Percentiles rank a stretch among this genome's conserved stretches.
Conservation (phyloP, 2,113 vertebrate genomes). For the Tupaia tana region DNA sequence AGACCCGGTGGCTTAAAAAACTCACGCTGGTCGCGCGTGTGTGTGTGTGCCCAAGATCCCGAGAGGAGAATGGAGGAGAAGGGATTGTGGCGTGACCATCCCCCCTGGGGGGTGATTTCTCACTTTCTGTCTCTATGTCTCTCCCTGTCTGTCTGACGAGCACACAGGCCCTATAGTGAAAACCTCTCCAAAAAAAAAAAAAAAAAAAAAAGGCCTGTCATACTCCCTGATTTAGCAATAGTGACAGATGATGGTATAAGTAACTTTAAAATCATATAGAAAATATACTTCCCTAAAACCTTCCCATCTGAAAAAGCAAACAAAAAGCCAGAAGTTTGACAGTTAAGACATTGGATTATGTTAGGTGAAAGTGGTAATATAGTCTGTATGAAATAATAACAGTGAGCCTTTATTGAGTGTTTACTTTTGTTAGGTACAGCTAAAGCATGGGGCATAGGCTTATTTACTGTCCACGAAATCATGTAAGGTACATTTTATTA, state of each 20-base stretch:
- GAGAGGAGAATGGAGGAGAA: too few species aligned
- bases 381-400: not conserved
- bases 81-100: too few species aligned
- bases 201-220: not conserved
- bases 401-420: not conserved
- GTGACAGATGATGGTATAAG: not conserved
- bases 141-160: too few species aligned
- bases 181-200: too few species aligned
- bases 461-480: not conserved
- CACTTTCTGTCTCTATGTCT: too few species aligned
- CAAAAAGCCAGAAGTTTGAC: not conserved
- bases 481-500: not conserved
- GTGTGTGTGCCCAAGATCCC: too few species aligned
- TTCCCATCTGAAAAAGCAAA: not conserved
- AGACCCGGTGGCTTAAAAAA: too few species aligned
- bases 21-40: too few species aligned
- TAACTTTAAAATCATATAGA: not conserved
- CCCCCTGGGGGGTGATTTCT: too few species aligned
- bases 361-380: not conserved
- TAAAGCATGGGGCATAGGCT: not conserved
- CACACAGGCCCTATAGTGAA: too few species aligned
- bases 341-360: not conserved
- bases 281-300: not conserved
- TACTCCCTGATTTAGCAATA: conserved; percentile 24
- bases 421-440: not conserved